Evolutionary conservation across 1,140 invertebrate species (phyloP), one percentile per base, ranked within the genome.

Genomic region (Meteorus sp.): DNA sequence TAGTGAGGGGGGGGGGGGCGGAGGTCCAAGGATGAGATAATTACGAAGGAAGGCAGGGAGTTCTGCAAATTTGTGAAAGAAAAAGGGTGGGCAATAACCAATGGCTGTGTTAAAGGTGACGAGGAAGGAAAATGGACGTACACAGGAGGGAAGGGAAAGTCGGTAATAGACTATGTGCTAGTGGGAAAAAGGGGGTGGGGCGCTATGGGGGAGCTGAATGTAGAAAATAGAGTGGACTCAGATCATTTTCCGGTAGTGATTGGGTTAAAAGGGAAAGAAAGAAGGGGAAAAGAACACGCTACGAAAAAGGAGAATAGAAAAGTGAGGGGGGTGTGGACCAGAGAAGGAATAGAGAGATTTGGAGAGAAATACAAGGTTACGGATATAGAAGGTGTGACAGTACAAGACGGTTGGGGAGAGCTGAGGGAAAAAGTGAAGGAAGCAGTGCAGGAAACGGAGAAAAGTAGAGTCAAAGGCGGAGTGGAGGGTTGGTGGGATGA

Each of bases 61-160:
- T 27, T 64, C 1, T 2, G 56, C 0, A 25, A 59, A 7, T 2
- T 33, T 3, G 2, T 61, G 7, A 50, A 53, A 9, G 55, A 63
- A 23, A 47, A 20, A 35, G 64, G 64, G 0, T 61, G 60, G 57
- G 22, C 19, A n/a, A 61, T 65, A 2, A 9, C 58, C n/a, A 65
- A 65, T 25, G 63, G 60, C 8, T 35, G 27, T n/a, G 48, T 43
- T 27, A 20, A 43, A n/a, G 61, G 64, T 4, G 61, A 63, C 23
- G 52, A 57, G 17, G 63, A 58, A 17, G 57, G 59, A 1, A 43
- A 62, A 9, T 62, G n/a, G 17, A 65, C 60, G 11, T 65, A 45
- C 33, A 53, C 48, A 15, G 59, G 61, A 19, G 56, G 23, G 9
- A 52, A 48, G n/a, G 41, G 44, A 11, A 15, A 43, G 0, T 44